These are phyloP conservation scores for Rhagoletis zephyria DNA, from an alignment of 1,140 invertebrate species.

Conservation along the genomic window DNA sequence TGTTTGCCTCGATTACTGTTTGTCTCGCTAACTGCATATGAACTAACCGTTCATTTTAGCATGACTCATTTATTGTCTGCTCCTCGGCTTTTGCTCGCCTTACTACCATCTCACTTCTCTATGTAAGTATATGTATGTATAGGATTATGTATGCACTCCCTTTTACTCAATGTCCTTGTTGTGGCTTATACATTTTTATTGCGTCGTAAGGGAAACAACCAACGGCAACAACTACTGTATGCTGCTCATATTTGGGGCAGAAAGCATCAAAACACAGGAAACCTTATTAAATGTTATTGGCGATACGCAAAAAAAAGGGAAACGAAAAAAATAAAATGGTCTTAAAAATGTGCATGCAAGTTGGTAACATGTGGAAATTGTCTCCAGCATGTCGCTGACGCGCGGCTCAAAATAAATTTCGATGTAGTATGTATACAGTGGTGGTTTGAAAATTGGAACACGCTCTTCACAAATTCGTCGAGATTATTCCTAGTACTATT, in stretches of 20 bases:
- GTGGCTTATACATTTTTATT: not conserved
- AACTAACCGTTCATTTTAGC: not conserved
- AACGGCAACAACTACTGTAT: not conserved
- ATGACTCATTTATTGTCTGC: slow-evolving; percentile 16
- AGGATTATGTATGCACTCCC: too few species aligned
- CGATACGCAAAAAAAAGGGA: not conserved
- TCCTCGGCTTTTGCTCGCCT: not conserved
- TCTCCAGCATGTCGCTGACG: slow-evolving; percentile 33
- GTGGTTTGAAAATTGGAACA: not conserved
- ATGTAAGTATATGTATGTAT: not conserved
- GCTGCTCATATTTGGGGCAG: not conserved
- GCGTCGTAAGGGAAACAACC: not conserved
- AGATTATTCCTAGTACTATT: too few species aligned
- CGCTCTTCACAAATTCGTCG: too few species aligned
- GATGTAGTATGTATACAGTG: not conserved
- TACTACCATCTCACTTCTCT: not conserved
- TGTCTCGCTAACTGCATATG: slow-evolving; percentile 5
- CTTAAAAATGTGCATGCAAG: not conserved
- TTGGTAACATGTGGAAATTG: slow-evolving; percentile 19
- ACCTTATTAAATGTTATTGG: slow-evolving; percentile 48
- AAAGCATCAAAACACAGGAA: slow-evolving; percentile 44
- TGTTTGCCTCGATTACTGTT: not conserved
- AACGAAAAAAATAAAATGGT: slow-evolving; percentile 29
- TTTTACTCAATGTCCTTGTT: not conserved
- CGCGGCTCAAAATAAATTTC: slow-evolving; percentile 13